Conservation (phyloP, 1,140 invertebrate species). For the Elysia chlorotica region DNA sequence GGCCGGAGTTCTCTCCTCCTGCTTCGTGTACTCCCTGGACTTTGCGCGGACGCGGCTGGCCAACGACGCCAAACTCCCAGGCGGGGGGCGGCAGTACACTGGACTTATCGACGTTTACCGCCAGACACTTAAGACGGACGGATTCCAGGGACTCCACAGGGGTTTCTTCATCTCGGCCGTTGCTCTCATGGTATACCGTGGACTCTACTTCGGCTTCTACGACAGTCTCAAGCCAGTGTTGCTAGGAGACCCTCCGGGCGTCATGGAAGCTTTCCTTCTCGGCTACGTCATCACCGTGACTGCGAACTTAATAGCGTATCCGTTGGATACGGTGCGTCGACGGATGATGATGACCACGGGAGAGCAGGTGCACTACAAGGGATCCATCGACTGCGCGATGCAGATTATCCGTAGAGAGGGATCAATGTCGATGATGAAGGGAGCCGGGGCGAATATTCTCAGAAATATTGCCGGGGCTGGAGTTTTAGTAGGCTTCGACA, state of each 20-base stretch:
- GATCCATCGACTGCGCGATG: constrained; percentile 62
- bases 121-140: constrained; percentile 87
- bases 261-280: constrained; percentile 84
- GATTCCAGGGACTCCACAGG: constrained; percentile 83
- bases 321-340: constrained; percentile 88
- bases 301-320: constrained; percentile 88
- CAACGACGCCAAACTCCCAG: constrained; percentile 66
- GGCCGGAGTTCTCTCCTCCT: constrained; percentile 87
- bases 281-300: constrained; percentile 78
- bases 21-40: constrained; percentile 92
- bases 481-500: constrained; percentile 64
- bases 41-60: constrained; percentile 84
- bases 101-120: constrained; percentile 82
- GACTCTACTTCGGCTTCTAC: constrained; percentile 91
- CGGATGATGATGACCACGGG: constrained; percentile 79
- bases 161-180: constrained; percentile 83
- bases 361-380: constrained; percentile 65
- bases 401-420: constrained; percentile 65
- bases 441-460: constrained; percentile 64
- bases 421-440: constrained; percentile 64
- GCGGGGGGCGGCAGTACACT: constrained; percentile 79
- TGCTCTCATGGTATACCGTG: constrained; percentile 66
- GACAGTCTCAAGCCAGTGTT: constrained; percentile 86
- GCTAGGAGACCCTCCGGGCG: constrained; percentile 76
- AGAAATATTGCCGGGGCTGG: constrained; percentile 67